These are phyloP conservation scores for Misgurnus mizolepis DNA, from an alignment of 2,113 vertebrate species.

Conservation along the genomic window DNA sequence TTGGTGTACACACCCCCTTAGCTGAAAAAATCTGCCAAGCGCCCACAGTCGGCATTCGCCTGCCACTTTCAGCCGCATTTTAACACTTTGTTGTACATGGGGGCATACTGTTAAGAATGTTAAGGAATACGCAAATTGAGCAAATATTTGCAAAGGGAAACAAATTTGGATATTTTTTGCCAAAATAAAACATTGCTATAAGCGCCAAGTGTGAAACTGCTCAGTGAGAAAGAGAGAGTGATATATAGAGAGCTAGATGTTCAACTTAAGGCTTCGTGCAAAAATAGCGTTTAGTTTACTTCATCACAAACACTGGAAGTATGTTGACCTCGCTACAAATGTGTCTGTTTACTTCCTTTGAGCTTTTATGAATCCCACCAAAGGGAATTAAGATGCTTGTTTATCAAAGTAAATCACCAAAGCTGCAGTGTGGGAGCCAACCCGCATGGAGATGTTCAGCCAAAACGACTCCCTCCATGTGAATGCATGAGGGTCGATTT, in stretches of 20 bases:
- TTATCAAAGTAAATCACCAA: constrained; percentile 32
- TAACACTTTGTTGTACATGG: too few species aligned
- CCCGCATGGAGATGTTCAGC: constrained; percentile 5
- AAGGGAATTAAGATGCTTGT: constrained; percentile 37
- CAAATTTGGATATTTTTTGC: constrained; percentile 14
- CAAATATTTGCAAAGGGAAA: not conserved
- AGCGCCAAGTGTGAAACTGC: constrained; percentile 29
- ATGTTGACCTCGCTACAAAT: constrained; percentile 19
- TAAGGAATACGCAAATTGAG: not conserved
- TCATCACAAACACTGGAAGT: constrained; percentile 48
- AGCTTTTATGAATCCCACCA: constrained; percentile 26
- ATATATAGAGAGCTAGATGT: constrained; percentile 22
- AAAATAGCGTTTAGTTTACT: constrained; percentile 46
- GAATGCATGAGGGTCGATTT: not conserved
- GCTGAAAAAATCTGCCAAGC: too few species aligned
- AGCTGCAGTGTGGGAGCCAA: constrained; percentile 21
- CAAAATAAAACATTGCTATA: constrained; percentile 33
- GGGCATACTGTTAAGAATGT: not conserved
- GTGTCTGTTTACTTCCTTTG: constrained; percentile 29
- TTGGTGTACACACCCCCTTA: too few species aligned
- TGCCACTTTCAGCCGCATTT: too few species aligned
- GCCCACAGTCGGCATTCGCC: too few species aligned
- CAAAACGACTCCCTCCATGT: constrained; percentile 10
- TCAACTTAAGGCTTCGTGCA: constrained; percentile 42
- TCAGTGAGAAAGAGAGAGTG: constrained; percentile 26